Conservation (phyloP, 2,888 invertebrate species). For the Limnephilus marmoratus region DNA sequence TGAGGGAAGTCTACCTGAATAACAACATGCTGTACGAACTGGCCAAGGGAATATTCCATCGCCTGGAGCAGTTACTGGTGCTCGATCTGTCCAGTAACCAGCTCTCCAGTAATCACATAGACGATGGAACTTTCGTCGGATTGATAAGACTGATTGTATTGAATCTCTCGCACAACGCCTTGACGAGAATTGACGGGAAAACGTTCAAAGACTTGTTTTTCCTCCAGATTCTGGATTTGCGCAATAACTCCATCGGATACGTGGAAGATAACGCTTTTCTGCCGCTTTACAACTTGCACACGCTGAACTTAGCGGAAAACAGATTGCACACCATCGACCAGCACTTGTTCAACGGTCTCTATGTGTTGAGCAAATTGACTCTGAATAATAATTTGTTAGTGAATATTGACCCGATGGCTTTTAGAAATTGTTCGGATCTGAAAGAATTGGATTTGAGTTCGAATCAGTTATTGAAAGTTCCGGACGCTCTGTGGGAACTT, state of each 20-base stretch:
- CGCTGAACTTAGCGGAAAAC: slow-evolving; percentile 92
- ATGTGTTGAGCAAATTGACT: slow-evolving; percentile 89
- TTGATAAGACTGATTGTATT: slow-evolving; percentile 90
- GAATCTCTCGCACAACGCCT: slow-evolving; percentile 90
- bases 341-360: slow-evolving; percentile 89
- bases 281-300: slow-evolving; percentile 92
- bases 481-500: slow-evolving; percentile 88
- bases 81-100: slow-evolving; percentile 91
- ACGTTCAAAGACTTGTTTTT: slow-evolving; percentile 93
- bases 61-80: slow-evolving; percentile 89
- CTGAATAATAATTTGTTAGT: slow-evolving; percentile 91
- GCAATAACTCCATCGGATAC: slow-evolving; percentile 92
- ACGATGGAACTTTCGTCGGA: slow-evolving; percentile 90
- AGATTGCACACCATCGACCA: slow-evolving; percentile 88
- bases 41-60: slow-evolving; percentile 89
- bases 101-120: slow-evolving; percentile 89
- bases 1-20: slow-evolving; percentile 89
- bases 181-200: slow-evolving; percentile 88
- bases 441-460: slow-evolving; percentile 93
- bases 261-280: slow-evolving; percentile 92
- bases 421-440: slow-evolving; percentile 91
- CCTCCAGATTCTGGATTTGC: slow-evolving; percentile 89
- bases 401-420: slow-evolving; percentile 87
- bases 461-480: slow-evolving; percentile 88
- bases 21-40: slow-evolving; percentile 90